phyloP scores from a whole-genome alignment of 2,888 invertebrate species.

The Malacosoma neustria region DNA sequence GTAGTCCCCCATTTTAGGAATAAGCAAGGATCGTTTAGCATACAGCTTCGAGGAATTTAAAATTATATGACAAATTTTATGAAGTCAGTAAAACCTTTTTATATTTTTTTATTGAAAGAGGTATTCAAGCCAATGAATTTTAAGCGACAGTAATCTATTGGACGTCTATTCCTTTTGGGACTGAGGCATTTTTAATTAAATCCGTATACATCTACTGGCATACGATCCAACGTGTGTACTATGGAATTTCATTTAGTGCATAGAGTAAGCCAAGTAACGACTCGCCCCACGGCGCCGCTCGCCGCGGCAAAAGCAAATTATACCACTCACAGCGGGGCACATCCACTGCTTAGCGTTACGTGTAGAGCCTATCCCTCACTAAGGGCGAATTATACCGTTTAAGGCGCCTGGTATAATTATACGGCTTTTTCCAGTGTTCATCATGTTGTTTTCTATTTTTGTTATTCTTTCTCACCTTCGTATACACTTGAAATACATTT shows the following conservation, averaged over 20 bases:
- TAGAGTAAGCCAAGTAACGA: conserved; percentile 6
- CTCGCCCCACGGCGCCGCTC: conserved; percentile 22
- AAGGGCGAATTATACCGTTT: neutral
- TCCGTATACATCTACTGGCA: conserved; percentile 12
- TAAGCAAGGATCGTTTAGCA: too few species aligned
- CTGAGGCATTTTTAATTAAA: conserved; percentile 24
- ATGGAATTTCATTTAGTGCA: conserved; percentile 27
- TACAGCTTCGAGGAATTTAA: too few species aligned
- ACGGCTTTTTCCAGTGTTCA: too few species aligned
- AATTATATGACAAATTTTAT: too few species aligned
- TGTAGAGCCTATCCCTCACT: neutral
- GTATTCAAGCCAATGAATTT: neutral
- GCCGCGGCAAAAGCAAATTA: conserved; percentile 43
- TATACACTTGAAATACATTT: too few species aligned
- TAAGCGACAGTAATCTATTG: neutral
- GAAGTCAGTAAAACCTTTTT: too few species aligned
- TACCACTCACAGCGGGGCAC: conserved; percentile 37
- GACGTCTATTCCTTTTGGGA: conserved; percentile 14
- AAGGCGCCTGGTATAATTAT: too few species aligned
- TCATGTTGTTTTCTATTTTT: too few species aligned
- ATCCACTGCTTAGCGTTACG: conserved; percentile 2
- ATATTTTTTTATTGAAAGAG: conserved; percentile 6
- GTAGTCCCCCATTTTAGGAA: too few species aligned
- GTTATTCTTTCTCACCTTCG: too few species aligned
- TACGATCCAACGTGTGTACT: conserved; percentile 15